Evolutionary conservation across 2,113 vertebrate species (phyloP).

Genomic region (Ceuthmochares aereus): DNA sequence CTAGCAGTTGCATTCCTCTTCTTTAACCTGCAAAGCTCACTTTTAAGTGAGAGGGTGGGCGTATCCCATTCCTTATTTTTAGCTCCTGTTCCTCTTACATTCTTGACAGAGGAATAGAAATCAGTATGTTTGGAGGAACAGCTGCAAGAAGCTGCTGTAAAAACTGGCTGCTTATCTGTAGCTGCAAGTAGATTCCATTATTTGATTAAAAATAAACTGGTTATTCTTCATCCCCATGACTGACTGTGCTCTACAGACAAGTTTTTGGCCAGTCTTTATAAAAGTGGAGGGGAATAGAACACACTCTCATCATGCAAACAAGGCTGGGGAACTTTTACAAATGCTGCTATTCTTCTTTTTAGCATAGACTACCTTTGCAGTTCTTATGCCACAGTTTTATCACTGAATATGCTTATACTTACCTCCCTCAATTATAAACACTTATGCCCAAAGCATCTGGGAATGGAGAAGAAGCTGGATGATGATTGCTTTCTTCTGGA

Average conservation of each 20-base stretch:
- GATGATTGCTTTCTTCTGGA: not conserved
- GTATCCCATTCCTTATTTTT: not conserved
- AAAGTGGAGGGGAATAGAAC: not conserved
- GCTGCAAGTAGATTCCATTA: constrained; percentile 47
- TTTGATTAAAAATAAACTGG: constrained; percentile 40
- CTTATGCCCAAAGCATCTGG: not conserved
- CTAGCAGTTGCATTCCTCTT: not conserved
- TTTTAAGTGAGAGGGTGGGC: not conserved
- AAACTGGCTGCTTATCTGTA: constrained; percentile 41
- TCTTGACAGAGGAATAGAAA: constrained; percentile 12
- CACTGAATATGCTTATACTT: not conserved
- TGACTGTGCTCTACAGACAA: not conserved
- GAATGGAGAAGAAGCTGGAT: not conserved
- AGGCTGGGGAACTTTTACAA: not conserved
- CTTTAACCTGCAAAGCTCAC: not conserved
- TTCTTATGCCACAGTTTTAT: not conserved
- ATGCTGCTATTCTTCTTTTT: not conserved
- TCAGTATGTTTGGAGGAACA: not conserved
- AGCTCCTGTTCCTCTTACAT: not conserved
- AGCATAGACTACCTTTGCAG: not conserved
- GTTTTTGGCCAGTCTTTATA: not conserved
- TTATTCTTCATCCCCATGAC: not conserved
- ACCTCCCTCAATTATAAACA: not conserved
- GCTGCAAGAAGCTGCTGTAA: not conserved
- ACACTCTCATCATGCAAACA: not conserved